phyloP scores from a whole-genome alignment of 2,113 vertebrate species.

The Percina caprodes region DNA sequence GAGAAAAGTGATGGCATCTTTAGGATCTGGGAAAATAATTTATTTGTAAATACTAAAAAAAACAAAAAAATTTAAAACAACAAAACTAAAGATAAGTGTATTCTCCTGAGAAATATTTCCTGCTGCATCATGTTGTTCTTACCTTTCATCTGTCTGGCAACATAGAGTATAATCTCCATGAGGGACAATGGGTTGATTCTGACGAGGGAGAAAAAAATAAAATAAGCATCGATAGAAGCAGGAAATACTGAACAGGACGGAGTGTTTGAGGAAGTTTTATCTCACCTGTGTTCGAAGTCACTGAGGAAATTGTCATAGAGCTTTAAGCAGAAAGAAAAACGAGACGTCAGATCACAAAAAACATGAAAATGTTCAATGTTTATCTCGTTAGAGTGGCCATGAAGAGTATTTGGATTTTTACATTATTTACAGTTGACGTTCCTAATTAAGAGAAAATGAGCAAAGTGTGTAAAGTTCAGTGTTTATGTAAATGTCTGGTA shows the following conservation, averaged over 20 bases:
- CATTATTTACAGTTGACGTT: background rate
- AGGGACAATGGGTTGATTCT: slow-evolving; percentile 98
- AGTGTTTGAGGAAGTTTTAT: no score
- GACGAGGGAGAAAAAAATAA: slow-evolving; percentile 9
- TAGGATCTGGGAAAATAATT: slow-evolving; percentile 86
- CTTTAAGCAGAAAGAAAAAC: slow-evolving; percentile 77
- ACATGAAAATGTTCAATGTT: background rate
- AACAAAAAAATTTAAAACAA: accelerated
- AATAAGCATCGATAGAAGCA: background rate
- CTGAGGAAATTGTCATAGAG: slow-evolving; percentile 98
- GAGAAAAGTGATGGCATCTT: slow-evolving; percentile 92
- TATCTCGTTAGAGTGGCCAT: background rate
- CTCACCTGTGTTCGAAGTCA: slow-evolving; percentile 98
- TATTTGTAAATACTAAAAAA: background rate
- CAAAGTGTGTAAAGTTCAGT: background rate
- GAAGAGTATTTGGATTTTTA: background rate
- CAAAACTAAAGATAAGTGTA: background rate
- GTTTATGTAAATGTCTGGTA: background rate
- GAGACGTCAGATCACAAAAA: background rate
- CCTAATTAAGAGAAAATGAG: background rate
- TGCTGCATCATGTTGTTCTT: slow-evolving; percentile 4
- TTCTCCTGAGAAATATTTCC: background rate
- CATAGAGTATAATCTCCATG: slow-evolving; percentile 95
- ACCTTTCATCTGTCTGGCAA: slow-evolving; percentile 96
- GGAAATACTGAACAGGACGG: background rate